phyloP scores from a whole-genome alignment of 1,140 invertebrate genomes.

The Pectinophora gossypiella region DNA sequence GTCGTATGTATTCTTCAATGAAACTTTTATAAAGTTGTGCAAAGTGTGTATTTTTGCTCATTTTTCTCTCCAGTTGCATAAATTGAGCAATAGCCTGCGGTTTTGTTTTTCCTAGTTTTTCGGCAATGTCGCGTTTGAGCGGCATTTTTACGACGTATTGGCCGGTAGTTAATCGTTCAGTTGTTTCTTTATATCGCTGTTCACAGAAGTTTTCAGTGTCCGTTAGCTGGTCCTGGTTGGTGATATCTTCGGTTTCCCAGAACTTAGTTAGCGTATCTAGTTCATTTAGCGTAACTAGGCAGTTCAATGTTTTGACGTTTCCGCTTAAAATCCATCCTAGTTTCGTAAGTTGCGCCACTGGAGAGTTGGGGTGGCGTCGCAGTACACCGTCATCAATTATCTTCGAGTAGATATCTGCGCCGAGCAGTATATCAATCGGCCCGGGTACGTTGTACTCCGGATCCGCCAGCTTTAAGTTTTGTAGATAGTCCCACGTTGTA shows the following conservation, averaged over 20 bases:
- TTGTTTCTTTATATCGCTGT: conserved; percentile 12
- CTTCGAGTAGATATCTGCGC: conserved; percentile 20
- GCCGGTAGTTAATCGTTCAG: neutral
- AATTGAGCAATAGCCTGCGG: conserved; percentile 17
- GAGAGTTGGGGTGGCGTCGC: conserved; percentile 1
- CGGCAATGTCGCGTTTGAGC: conserved; percentile 4
- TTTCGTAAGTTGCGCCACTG: conserved; percentile 25
- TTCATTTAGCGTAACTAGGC: conserved; percentile 13
- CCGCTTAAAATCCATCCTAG: conserved; percentile 30
- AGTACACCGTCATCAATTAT: conserved; percentile 20
- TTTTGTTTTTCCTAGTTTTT: conserved; percentile 16
- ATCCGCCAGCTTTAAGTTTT: conserved; percentile 12
- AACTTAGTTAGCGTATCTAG: conserved; percentile 18
- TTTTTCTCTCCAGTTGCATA: conserved; percentile 13
- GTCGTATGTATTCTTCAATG: conserved; percentile 4
- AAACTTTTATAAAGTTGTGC: conserved; percentile 7
- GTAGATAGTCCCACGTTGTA: conserved; percentile 4
- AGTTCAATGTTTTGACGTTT: conserved; percentile 16
- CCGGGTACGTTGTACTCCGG: conserved; percentile 3
- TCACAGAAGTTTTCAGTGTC: conserved; percentile 13
- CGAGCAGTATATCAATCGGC: conserved; percentile 21
- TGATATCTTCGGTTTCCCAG: conserved; percentile 27
- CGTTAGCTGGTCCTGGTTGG: neutral
- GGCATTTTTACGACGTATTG: conserved; percentile 21
- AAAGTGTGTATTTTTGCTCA: conserved; percentile 12